Evolutionary conservation across 1,140 invertebrate genomes (phyloP).

Genomic region (Camponotus floridanus): DNA sequence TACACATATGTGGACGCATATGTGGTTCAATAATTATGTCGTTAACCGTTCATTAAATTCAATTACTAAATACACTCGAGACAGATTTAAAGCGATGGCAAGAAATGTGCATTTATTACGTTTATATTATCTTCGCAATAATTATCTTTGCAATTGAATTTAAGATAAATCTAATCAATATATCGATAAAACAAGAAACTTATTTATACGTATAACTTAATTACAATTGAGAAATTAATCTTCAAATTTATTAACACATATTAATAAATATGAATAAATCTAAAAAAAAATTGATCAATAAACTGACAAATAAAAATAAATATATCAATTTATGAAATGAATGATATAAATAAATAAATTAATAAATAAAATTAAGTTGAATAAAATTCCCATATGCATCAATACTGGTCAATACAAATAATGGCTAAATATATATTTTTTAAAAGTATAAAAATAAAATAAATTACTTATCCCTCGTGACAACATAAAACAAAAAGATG

Average conservation of each 20-base stretch:
- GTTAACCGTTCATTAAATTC: constrained; percentile 28
- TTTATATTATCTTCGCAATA: not conserved
- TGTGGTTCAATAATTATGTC: constrained; percentile 47
- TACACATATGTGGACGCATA: not conserved
- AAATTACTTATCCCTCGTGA: too few relatives aligned
- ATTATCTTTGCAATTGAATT: not conserved
- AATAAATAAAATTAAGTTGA: not conserved
- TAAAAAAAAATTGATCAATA: not conserved
- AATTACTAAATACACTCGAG: constrained; percentile 39
- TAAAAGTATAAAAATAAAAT: too few relatives aligned
- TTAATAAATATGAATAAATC: not conserved
- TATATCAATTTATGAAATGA: constrained; percentile 2
- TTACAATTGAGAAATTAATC: not conserved
- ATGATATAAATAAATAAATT: not conserved
- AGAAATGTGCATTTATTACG: not conserved
- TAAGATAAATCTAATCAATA: not conserved
- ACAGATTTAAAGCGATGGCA: constrained; percentile 9
- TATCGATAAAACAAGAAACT: not conserved
- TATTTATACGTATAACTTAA: not conserved
- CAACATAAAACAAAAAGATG: not conserved
- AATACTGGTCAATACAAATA: too few relatives aligned
- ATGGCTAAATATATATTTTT: not conserved
- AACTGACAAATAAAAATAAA: not conserved
- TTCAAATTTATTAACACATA: not conserved
- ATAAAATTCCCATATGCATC: not conserved